Conservation (phyloP, 1,140 invertebrate species). For the Carposina sasakii region DNA sequence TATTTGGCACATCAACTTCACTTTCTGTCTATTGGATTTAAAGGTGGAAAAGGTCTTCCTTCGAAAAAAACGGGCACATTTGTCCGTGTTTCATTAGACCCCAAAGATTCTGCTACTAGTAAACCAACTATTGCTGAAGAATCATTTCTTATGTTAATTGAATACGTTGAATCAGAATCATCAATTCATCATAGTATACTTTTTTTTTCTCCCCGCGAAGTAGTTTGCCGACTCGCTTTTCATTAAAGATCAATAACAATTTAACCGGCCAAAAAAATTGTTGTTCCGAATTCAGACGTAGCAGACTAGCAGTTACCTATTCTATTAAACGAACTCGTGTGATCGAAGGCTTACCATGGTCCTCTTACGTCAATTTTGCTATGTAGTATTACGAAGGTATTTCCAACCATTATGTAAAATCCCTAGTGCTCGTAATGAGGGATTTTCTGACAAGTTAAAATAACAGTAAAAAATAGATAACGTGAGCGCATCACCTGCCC, state of each 20-base stretch:
- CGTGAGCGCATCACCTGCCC: too few species aligned
- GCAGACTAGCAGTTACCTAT: background rate
- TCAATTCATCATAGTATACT: constrained; percentile 2
- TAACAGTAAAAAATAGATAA: too few species aligned
- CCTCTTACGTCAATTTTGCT: constrained; percentile 2
- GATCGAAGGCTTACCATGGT: background rate
- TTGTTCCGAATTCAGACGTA: background rate
- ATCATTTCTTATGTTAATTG: background rate
- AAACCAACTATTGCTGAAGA: constrained; percentile 4
- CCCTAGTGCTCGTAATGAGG: constrained; percentile 1
- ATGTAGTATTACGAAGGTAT: constrained; percentile 2
- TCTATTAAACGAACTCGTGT: background rate
- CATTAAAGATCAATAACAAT: background rate
- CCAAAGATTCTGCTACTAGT: background rate
- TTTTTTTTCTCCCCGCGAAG: constrained; percentile 2
- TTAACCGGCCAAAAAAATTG: background rate
- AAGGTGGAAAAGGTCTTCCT: background rate
- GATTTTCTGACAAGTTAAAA: too few species aligned
- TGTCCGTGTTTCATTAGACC: background rate
- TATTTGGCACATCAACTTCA: background rate
- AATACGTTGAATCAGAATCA: background rate
- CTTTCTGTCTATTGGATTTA: background rate
- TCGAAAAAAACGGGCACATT: background rate
- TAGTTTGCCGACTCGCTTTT: constrained; percentile 1
- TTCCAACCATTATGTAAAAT: constrained; percentile 1